Evolutionary conservation across 1,140 invertebrate genomes (phyloP), one percentile per base, ranked within the genome.

Genomic region (Trichonephila clavipes): DNA sequence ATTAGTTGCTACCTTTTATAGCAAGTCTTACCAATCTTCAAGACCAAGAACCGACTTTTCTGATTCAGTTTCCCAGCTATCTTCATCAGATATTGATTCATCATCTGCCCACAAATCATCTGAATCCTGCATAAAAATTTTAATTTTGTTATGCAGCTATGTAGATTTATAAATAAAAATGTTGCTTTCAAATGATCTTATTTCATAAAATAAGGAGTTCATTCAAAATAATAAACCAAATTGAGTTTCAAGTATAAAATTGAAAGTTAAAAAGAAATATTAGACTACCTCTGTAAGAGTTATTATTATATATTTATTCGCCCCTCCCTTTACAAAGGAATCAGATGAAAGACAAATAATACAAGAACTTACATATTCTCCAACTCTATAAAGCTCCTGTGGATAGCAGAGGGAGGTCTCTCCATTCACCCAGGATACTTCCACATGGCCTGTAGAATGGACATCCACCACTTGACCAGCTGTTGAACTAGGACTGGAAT

Each of bases 391-490:
- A 10, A 98, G 95, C 95, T 98, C 98, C 95, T 99, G 98, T 0
- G 98, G 98, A 97, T 98, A 99, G 95, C 98, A 99, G 96, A 98
- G 97, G 85, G 98, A 98, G 1, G 97, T 97, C 90, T 97, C 97
- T 8, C 97, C 97, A 95, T 98, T 97, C 1, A 98, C 97, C 98
- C 98, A 99, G 97, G 97, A 97, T 21, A 99, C 98, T 95, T 97
- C 95, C 8, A 97, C 95, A 95, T 96, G 94, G 5, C 98, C 98
- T 95, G 98, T 97, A 1, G 98, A 97, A 96, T 97, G 98, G 95
- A 98, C 98, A 96, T 98, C 98, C 61, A 98, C 96, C 0, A 99
- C 98, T 96, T 98, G 98, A 94, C 98, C 98, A 91, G 98, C 98
- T 62, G 97, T 97, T 93, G 97, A 97, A 89, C 96, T 96, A n/a